Percentiles rank a stretch among this genome's conserved stretches.
phyloP scores from a whole-genome alignment of 2,888 invertebrate genomes.

The Blastobasis lacticolella region DNA sequence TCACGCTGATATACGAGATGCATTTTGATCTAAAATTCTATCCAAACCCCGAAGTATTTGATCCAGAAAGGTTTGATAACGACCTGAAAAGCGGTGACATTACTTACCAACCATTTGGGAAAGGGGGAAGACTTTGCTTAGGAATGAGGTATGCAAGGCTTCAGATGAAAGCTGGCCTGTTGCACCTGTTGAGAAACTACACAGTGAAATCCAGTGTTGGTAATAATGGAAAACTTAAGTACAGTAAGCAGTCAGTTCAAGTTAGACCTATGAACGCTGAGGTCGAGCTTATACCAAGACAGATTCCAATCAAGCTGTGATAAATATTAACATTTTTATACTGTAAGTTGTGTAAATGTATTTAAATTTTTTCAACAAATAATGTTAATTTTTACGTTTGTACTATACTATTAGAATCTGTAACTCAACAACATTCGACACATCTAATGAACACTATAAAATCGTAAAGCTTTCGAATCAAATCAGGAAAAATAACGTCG shows the following conservation, averaged over 20 bases:
- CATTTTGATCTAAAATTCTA: slow-evolving; percentile 57
- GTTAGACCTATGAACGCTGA: background rate
- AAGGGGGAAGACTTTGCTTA: slow-evolving; percentile 54
- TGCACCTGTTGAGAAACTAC: slow-evolving; percentile 17
- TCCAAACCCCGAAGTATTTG: slow-evolving; percentile 54
- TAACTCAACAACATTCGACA: too few relatives aligned
- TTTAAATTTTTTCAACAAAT: too few relatives aligned
- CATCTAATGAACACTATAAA: too few relatives aligned
- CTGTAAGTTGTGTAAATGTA: too few relatives aligned
- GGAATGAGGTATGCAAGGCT: slow-evolving; percentile 42
- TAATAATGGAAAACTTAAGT: slow-evolving; percentile 9
- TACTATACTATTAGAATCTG: too few relatives aligned
- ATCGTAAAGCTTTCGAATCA: too few relatives aligned
- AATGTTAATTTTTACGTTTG: too few relatives aligned
- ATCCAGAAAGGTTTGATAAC: slow-evolving; percentile 46
- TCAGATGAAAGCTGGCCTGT: slow-evolving; percentile 26
- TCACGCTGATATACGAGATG: slow-evolving; percentile 37
- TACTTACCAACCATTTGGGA: slow-evolving; percentile 57
- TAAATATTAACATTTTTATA: too few relatives aligned
- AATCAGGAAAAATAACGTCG: too few relatives aligned
- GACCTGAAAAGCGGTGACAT: slow-evolving; percentile 28
- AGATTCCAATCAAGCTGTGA: background rate
- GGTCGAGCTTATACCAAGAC: background rate
- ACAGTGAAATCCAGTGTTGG: slow-evolving; percentile 10
- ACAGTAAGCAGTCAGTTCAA: background rate